These are phyloP conservation scores for Cacoxenus indagator DNA, from an alignment of 2,888 invertebrate species.

Conservation along the genomic window DNA sequence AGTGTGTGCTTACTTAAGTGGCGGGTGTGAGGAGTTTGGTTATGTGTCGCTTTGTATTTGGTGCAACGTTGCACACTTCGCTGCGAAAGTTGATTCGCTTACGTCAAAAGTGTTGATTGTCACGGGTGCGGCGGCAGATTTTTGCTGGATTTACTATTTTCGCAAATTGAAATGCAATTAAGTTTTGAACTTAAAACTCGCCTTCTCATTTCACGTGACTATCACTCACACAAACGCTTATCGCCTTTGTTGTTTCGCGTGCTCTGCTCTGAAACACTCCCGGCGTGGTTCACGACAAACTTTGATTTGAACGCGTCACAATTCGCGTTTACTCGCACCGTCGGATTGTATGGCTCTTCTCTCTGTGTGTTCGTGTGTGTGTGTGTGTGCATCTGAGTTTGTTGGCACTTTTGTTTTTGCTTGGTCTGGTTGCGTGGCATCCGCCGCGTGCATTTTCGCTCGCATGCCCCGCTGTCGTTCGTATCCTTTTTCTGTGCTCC, in stretches of 20 bases:
- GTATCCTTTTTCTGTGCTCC: constrained; percentile 35
- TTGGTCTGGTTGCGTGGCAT: constrained; percentile 4
- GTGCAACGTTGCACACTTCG: constrained; percentile 12
- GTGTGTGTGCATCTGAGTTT: neutral
- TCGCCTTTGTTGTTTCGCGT: constrained; percentile 29
- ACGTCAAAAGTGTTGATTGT: neutral
- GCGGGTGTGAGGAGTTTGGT: no score
- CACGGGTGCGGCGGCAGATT: constrained; percentile 21
- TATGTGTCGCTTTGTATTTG: constrained; percentile 27
- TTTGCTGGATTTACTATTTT: constrained; percentile 11
- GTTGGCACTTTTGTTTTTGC: neutral
- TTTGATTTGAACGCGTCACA: constrained; percentile 41
- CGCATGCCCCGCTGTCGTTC: constrained; percentile 39
- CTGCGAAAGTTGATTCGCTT: constrained; percentile 20
- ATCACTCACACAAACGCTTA: no score
- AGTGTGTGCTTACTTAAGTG: constrained; percentile 45
- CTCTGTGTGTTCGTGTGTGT: neutral
- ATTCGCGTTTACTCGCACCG: neutral
- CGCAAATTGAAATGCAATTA: constrained; percentile 61
- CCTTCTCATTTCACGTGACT: no score
- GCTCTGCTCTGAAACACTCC: constrained; percentile 31
- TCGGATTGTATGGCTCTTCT: neutral
- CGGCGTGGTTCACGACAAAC: constrained; percentile 42
- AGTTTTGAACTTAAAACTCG: constrained; percentile 42
- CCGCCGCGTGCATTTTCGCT: neutral